Percentiles rank a stretch among this genome's conserved stretches.
Evolutionary conservation across 2,797 vertebrate genomes (phyloP).

Genomic region (Tarsius wallacei): DNA sequence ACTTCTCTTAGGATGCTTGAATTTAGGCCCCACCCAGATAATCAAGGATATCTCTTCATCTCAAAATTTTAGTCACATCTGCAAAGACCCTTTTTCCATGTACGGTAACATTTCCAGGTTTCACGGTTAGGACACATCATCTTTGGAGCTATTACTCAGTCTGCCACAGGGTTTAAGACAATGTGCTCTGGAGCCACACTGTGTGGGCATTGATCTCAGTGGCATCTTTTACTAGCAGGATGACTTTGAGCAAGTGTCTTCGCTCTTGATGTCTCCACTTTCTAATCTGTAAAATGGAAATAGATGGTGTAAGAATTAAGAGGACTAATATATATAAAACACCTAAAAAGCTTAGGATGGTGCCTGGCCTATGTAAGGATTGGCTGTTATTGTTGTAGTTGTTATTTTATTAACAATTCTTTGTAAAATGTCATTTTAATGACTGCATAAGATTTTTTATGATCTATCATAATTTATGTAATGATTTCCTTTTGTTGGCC

Average conservation of each 20-base stretch:
- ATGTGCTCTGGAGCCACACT: not conserved
- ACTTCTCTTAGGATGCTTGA: not conserved
- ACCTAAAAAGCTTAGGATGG: not conserved
- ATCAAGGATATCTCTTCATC: not conserved
- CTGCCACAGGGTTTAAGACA: not conserved
- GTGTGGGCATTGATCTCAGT: not conserved
- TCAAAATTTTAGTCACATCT: not conserved
- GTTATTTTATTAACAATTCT: slow-evolving; percentile 37
- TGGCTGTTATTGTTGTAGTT: not conserved
- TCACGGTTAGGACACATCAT: not conserved
- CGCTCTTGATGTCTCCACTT: not conserved
- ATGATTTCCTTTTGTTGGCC: slow-evolving; percentile 17
- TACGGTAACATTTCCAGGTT: not conserved
- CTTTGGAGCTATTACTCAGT: not conserved
- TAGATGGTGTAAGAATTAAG: not conserved
- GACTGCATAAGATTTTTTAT: not conserved
- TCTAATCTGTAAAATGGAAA: not conserved
- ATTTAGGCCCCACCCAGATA: not conserved
- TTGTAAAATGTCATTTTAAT: slow-evolving; percentile 49
- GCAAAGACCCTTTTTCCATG: not conserved
- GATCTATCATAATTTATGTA: not conserved
- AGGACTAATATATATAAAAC: not conserved
- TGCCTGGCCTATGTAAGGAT: not conserved
- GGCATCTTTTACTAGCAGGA: not conserved
- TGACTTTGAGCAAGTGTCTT: not conserved